Evolutionary conservation across 2,797 vertebrate species (phyloP).

Genomic region (Chiropotes sagulatus): DNA sequence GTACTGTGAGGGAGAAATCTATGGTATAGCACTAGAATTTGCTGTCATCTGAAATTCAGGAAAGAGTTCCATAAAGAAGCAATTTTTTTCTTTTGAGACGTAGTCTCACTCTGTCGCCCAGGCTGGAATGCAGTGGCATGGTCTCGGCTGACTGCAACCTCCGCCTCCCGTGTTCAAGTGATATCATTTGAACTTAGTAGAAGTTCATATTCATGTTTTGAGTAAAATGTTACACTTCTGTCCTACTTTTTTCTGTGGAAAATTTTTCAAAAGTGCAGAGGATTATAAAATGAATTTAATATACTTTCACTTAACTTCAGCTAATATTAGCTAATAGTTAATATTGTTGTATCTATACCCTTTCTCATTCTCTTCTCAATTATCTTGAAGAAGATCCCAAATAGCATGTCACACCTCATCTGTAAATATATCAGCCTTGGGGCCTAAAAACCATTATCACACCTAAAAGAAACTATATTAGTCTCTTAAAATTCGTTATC

Average conservation of each 20-base stretch:
- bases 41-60: background rate
- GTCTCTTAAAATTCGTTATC: conserved; percentile 3
- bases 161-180: too few species aligned
- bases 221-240: conserved; percentile 51
- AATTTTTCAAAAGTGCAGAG: background rate
- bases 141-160: too few species aligned
- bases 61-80: background rate
- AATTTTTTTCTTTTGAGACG: background rate
- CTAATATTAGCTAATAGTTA: background rate
- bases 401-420: background rate
- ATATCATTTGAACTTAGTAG: conserved; percentile 59
- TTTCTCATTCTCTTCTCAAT: background rate
- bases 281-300: conserved; percentile 16
- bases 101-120: too few species aligned
- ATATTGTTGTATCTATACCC: background rate
- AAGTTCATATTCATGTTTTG: conserved; percentile 82
- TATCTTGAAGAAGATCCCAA: background rate
- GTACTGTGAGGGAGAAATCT: background rate
- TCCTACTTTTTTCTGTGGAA: conserved; percentile 4
- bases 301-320: background rate
- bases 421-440: background rate
- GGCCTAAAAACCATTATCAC: background rate
- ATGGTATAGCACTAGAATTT: background rate
- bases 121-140: too few species aligned
- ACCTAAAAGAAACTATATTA: background rate